These are phyloP conservation scores for Platerodrilus igneus DNA, from an alignment of 2,888 invertebrate genomes.

Conservation along the genomic window DNA sequence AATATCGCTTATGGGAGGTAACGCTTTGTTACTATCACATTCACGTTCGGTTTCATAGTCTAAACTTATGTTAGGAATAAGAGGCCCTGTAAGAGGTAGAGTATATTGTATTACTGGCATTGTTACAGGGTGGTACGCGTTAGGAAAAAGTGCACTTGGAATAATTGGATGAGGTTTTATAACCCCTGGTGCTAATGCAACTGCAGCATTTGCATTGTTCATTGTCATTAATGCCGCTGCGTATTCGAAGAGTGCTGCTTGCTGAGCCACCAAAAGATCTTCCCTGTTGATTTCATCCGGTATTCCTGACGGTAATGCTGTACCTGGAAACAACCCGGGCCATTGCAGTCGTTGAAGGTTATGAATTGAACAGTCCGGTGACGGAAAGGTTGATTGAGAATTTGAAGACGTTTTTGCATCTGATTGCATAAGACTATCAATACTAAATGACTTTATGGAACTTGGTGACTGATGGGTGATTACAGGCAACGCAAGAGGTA, in stretches of 20 bases:
- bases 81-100: conserved; percentile 28
- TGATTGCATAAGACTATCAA: conserved; percentile 76
- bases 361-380: conserved; percentile 23
- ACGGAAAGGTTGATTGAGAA: conserved; percentile 13
- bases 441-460: conserved; percentile 70
- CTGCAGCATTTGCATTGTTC: conserved; percentile 30
- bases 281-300: conserved; percentile 31
- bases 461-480: conserved; percentile 35
- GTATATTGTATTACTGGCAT: conserved; percentile 35
- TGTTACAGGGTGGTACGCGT: conserved; percentile 34
- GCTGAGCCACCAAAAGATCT: conserved; percentile 33
- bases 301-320: conserved; percentile 16
- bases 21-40: conserved; percentile 30
- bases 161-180: conserved; percentile 35
- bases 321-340: conserved; percentile 26
- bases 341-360: conserved; percentile 28
- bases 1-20: conserved; percentile 32
- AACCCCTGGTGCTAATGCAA: conserved; percentile 27
- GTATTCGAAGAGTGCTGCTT: conserved; percentile 36
- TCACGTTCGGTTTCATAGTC: conserved; percentile 33
- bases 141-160: conserved; percentile 33
- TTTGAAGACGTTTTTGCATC: conserved; percentile 45
- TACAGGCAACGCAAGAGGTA: conserved; percentile 31
- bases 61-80: conserved; percentile 22
- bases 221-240: conserved; percentile 34